Evolutionary conservation across 2,113 vertebrate species (phyloP).

Genomic region (Brachyhypopomus gauderio): DNA sequence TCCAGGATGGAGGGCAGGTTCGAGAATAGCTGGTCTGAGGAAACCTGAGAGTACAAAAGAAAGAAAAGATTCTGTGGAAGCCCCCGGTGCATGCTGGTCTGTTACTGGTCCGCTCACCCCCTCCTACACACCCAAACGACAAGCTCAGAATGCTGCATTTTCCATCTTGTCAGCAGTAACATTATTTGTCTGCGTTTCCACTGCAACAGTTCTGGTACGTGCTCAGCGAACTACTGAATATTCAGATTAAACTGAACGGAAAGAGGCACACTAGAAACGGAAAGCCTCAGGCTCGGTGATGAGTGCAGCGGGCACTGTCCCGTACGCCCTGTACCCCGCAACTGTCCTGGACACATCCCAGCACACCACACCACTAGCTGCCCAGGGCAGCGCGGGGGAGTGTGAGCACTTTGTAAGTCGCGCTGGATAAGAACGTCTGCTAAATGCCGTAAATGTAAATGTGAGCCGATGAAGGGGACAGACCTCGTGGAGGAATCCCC

Average conservation of each 20-base stretch:
- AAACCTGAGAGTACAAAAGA: slow-evolving; percentile 64
- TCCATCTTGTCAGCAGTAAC: slow-evolving; percentile 63
- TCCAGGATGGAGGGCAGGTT: slow-evolving; percentile 75
- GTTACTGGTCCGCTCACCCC: slow-evolving; percentile 29
- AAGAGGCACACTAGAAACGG: background rate
- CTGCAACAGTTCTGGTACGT: background rate
- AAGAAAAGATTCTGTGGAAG: slow-evolving; percentile 4
- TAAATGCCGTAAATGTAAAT: no score
- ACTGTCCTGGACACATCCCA: background rate
- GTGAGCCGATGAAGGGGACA: slow-evolving; percentile 59
- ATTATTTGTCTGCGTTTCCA: slow-evolving; percentile 30
- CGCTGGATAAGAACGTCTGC: no score
- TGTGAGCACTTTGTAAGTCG: no score
- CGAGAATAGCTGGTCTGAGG: slow-evolving; percentile 74
- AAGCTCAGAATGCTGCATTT: slow-evolving; percentile 46
- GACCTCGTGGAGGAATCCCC: slow-evolving; percentile 78
- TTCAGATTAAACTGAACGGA: slow-evolving; percentile 53
- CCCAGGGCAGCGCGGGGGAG: no score
- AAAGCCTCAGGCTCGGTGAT: background rate
- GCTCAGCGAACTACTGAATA: slow-evolving; percentile 33
- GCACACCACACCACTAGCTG: background rate
- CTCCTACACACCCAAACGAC: slow-evolving; percentile 36
- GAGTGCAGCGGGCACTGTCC: background rate
- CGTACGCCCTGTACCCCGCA: background rate
- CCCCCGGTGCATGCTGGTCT: background rate